Evolutionary conservation across 2,797 vertebrate species (phyloP), one percentile per base, ranked within the genome.

Genomic region (Peromyscus melanophrys): DNA sequence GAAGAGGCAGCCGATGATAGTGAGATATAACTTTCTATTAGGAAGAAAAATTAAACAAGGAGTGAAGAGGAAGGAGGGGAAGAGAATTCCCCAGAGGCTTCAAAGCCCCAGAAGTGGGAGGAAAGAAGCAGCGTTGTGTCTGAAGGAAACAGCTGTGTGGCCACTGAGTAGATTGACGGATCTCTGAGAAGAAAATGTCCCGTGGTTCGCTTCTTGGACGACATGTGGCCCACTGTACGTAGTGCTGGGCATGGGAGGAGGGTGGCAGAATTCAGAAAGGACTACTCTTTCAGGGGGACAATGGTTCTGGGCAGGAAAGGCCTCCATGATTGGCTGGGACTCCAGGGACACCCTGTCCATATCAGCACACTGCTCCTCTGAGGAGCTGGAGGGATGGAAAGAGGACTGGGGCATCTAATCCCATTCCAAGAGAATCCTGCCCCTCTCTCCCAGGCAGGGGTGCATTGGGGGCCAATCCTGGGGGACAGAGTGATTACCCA

Each of bases 31-130:
- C 57, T 73, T 89, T 40, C 81, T 52, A 59, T 37, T 40, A 88
- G 83, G 93, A 76, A 83, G 52, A 71, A 87, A 89, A 77, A 82
- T 3, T 11, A 34, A 94, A 76, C 34, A 57, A 89, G 13, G 31
- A 81, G 46, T 13, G 59, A 2, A 23, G 29, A 81, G n/a, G 46
- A 76, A 52, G 52, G 37, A 77, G 83, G 19, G 27, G 76, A 94
- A 80, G 13, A 96, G n/a, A 92, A 77, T 27, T 16, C 71, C 77
- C 19, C 25, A 52, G 55, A 76, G 76, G 16, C 37, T 73, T 88
- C 83, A 92, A 85, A 94, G 78, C 77, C 85, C 57, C 43, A 40
- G 34, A 77, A 80, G 34, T 92, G 94, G 43, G 16, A 9, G 43
- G 27, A 78, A 46, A 29, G 61, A 59, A 27, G 73, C 40, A 12